Evolutionary conservation across 1,140 invertebrate species (phyloP).

Genomic region (Temnothorax curvispinosus): DNA sequence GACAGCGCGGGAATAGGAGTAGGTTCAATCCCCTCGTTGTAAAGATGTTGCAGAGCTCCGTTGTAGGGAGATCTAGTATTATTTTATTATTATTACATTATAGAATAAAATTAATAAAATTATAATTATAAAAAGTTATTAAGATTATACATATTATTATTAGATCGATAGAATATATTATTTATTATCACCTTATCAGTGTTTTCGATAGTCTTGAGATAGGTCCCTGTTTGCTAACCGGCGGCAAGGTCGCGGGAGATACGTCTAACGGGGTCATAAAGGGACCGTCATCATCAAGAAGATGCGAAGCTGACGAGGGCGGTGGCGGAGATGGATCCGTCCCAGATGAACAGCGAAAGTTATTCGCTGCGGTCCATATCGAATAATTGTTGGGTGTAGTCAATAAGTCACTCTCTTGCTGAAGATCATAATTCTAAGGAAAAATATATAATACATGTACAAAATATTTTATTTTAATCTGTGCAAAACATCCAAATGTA

Average conservation of each 20-base stretch:
- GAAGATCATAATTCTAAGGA: conserved; percentile 81
- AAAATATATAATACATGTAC: neutral
- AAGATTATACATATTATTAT: neutral
- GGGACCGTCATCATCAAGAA: conserved; percentile 90
- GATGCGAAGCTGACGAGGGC: neutral
- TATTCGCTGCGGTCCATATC: conserved; percentile 81
- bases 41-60: conserved; percentile 78
- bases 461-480: neutral
- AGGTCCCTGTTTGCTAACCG: conserved; percentile 92
- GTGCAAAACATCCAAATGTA: neutral
- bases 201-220: conserved; percentile 90
- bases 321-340: conserved; percentile 4
- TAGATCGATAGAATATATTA: conserved; percentile 7
- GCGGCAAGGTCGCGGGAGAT: conserved; percentile 88
- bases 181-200: conserved; percentile 78
- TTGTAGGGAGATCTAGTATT: conserved; percentile 72
- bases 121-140: conserved; percentile 11
- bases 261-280: conserved; percentile 33
- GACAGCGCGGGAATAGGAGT: conserved; percentile 84
- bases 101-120: conserved; percentile 3
- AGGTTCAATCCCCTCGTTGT: conserved; percentile 82
- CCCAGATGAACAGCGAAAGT: conserved; percentile 47
- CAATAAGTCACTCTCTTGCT: conserved; percentile 78
- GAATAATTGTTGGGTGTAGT: conserved; percentile 79
- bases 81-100: neutral